Conservation (phyloP, 2,113 vertebrate species). For the Herpetotheres cachinnans region DNA sequence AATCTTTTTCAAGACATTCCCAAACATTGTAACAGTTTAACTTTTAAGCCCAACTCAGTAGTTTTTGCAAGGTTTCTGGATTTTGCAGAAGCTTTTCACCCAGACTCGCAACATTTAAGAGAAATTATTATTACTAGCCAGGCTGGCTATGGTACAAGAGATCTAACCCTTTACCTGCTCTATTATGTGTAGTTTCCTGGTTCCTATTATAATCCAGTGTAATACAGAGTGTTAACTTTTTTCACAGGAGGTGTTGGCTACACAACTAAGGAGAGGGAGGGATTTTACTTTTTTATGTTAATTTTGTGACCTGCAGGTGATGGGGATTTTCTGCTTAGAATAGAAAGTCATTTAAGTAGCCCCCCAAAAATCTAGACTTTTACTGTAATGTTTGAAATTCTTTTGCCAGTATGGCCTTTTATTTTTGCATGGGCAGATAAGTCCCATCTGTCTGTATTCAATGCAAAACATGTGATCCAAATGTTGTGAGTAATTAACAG, state of each 20-base stretch:
- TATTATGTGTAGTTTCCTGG: neutral
- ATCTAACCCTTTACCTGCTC: neutral
- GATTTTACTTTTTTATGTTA: neutral
- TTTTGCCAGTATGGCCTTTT: neutral
- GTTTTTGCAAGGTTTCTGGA: neutral
- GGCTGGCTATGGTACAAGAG: neutral
- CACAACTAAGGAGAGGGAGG: neutral
- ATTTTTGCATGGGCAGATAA: neutral
- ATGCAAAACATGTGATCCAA: neutral
- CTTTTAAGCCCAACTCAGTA: neutral
- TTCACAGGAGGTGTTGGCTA: neutral
- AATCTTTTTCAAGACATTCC: neutral
- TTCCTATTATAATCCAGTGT: neutral
- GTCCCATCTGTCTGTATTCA: neutral
- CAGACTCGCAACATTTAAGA: neutral
- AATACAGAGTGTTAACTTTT: neutral
- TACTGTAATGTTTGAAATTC: neutral
- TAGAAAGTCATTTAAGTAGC: neutral
- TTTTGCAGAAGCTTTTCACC: neutral
- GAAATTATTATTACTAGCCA: neutral
- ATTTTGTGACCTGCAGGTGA: neutral
- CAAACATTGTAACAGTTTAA: fast-evolving
- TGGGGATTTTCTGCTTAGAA: neutral
- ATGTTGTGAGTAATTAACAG: neutral
- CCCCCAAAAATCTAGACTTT: neutral